Evolutionary conservation across 2,797 vertebrate species (phyloP).

Genomic region (Cynopterus sphinx): DNA sequence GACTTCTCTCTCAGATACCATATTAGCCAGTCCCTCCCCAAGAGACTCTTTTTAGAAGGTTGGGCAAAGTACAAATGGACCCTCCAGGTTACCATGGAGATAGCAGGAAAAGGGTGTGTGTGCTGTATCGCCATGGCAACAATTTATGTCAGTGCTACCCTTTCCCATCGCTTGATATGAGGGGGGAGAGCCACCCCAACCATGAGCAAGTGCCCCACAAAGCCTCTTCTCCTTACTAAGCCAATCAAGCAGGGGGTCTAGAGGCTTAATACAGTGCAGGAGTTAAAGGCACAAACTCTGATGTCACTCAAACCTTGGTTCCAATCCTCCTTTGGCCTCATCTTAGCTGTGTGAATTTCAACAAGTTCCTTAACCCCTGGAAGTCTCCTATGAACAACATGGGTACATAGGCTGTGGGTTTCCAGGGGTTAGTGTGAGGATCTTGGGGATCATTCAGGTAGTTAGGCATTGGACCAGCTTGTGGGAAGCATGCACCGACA

Average conservation of each 20-base stretch:
- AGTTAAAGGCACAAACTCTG: slow-evolving; percentile 61
- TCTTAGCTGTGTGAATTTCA: slow-evolving; percentile 7
- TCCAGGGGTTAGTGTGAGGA: background rate
- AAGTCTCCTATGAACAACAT: background rate
- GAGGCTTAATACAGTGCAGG: slow-evolving; percentile 72
- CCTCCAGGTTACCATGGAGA: slow-evolving; percentile 79
- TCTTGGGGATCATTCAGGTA: background rate
- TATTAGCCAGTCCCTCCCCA: slow-evolving; percentile 70
- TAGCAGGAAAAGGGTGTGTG: slow-evolving; percentile 72
- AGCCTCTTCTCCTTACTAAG: slow-evolving; percentile 63
- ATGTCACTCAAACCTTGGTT: slow-evolving; percentile 63
- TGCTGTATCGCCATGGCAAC: slow-evolving; percentile 80
- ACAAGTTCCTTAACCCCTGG: slow-evolving; percentile 52
- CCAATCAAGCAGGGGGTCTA: slow-evolving; percentile 65
- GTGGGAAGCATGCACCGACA: background rate
- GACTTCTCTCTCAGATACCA: slow-evolving; percentile 58
- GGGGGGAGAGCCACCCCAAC: slow-evolving; percentile 66
- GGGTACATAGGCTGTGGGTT: background rate
- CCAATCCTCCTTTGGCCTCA: slow-evolving; percentile 32
- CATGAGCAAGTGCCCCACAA: slow-evolving; percentile 67
- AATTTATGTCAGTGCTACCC: slow-evolving; percentile 74
- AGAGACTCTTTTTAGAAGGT: slow-evolving; percentile 75
- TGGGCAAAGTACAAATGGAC: slow-evolving; percentile 79
- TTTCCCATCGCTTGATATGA: slow-evolving; percentile 68
- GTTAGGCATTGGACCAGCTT: background rate